Percentiles rank a stretch among this genome's conserved stretches.
Conservation (phyloP, 2,113 vertebrate species). For the Phalacrocorax aristotelis region DNA sequence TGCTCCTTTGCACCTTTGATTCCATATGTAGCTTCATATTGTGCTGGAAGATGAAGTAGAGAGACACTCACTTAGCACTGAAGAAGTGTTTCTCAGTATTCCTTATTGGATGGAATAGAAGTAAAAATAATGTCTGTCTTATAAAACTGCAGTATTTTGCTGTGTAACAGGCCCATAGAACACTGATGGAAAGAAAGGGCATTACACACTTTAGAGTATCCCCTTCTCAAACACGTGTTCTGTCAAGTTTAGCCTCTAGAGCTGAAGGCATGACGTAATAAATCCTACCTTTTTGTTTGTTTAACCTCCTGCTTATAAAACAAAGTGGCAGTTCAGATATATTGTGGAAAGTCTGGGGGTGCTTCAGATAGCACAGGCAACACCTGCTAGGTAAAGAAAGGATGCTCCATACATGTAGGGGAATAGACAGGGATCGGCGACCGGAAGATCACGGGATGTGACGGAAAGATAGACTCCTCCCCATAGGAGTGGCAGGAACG, state of each 20-base stretch:
- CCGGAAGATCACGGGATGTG: too few species aligned
- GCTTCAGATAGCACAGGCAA: not conserved
- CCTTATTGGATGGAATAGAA: not conserved
- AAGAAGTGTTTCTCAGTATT: not conserved
- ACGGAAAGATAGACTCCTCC: too few species aligned
- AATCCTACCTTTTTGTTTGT: not conserved
- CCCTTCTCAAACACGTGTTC: not conserved
- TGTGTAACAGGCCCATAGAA: not conserved
- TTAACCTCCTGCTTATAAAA: not conserved
- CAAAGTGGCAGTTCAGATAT: not conserved
- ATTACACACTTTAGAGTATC: not conserved
- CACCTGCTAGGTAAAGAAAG: not conserved
- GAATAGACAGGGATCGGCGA: too few species aligned
- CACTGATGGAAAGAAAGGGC: fast-evolving
- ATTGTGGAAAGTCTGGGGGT: not conserved
- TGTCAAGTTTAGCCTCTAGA: not conserved
- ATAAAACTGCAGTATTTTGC: not conserved
- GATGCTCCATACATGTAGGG: not conserved
- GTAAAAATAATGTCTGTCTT: not conserved
- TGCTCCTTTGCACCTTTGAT: not conserved
- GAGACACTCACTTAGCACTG: not conserved
- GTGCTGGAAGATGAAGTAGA: not conserved
- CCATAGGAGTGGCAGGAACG: too few species aligned
- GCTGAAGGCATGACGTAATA: not conserved
- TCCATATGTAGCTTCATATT: not conserved